Evolutionary conservation across 2,113 vertebrate species (phyloP), one percentile per base, ranked within the genome.

Genomic region (Acanthochromis polyacanthus): DNA sequence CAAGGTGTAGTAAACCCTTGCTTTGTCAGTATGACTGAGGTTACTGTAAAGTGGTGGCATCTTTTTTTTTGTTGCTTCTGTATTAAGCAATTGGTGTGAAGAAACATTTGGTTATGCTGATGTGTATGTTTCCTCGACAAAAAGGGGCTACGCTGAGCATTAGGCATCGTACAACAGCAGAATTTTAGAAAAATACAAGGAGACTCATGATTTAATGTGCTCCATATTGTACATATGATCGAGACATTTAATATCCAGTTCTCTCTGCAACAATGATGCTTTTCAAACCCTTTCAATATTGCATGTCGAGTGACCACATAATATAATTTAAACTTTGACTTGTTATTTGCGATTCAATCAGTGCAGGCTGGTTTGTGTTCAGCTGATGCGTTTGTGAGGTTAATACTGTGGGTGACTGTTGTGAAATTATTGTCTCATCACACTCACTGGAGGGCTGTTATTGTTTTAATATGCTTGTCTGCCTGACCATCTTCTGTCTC

Each of bases 291-390:
- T 56, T 50, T 19, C 28, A 40, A 60, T 38, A 15, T 10, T 56
- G 22, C 4, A 16, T 16, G n/a, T 8, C 6, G 14, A 73, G 25
- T 55, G 45, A 66, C 23, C 20, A 22, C 3, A 25, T 25, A 51
- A 81, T 43, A 17, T 32, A 20, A 66, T 78, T 74, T 6, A 20
- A 71, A 61, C 50, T 50, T 38, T 71, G 46, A 30, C 68, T 70
- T 5, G 0, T 57, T 76, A 51, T 22, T 50, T 82, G 52, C 25
- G 66, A 78, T 40, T 46, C 28, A 69, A 38, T 45, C 16, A 58
- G 14, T 23, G 7, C 20, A 23, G 36, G 22, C 30, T 57, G 53
- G 22, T 67, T 71, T 20, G 57, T 63, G 22, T 81, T 75, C 40
- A 53, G 23, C 36, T 16, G 10, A 10, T 28, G 46, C 20, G 8